Evolutionary conservation across 2,113 vertebrate genomes (phyloP).

Genomic region (Peromyscus leucopus): DNA sequence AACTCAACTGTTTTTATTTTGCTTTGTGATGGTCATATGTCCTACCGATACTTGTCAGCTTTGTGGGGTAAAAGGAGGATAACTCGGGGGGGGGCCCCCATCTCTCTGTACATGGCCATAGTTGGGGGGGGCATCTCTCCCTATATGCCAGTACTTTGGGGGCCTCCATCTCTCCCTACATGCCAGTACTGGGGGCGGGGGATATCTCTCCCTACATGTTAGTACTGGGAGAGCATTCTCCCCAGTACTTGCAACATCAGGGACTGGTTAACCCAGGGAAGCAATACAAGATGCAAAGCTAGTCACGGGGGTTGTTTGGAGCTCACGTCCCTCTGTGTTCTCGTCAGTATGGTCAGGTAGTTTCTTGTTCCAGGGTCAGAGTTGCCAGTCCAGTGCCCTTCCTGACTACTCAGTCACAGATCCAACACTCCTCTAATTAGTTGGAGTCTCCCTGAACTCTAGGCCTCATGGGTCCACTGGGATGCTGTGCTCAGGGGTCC

Average conservation of each 20-base stretch:
- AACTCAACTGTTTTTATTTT: slow-evolving; percentile 3
- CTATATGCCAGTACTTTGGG: too few relatives aligned
- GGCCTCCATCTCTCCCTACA: too few relatives aligned
- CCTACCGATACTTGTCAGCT: background rate
- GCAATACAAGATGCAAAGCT: too few relatives aligned
- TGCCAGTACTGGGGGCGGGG: too few relatives aligned
- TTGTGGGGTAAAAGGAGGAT: background rate
- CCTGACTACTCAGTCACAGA: background rate
- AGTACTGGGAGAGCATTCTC: too few relatives aligned
- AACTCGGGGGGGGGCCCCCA: background rate
- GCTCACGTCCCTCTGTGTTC: background rate
- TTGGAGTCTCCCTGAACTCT: background rate
- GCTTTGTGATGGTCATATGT: background rate
- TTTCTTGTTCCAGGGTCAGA: background rate
- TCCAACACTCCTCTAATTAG: background rate
- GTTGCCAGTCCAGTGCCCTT: too few relatives aligned
- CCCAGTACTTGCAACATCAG: background rate
- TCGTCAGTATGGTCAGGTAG: background rate
- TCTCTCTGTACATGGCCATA: too few relatives aligned
- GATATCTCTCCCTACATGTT: too few relatives aligned
- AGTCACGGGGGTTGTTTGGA: background rate
- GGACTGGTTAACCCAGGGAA: background rate
- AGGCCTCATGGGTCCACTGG: background rate
- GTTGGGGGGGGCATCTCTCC: background rate
- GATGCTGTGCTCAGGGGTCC: background rate